Conservation (phyloP, 2,888 invertebrate species). For the Sturmia bella region DNA sequence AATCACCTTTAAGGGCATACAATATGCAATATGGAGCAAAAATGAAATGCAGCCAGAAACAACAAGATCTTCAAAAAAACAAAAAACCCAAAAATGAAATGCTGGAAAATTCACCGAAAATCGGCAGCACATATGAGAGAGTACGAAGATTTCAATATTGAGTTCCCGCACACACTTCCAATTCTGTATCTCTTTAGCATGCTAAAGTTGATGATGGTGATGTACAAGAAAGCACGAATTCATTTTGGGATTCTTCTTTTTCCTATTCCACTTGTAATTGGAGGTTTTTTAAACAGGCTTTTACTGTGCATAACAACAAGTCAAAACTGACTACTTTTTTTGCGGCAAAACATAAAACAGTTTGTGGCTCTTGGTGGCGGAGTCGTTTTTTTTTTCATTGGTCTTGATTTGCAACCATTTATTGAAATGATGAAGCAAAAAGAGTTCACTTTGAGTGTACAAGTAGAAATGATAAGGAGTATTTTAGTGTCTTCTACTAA, state of each 20-base stretch:
- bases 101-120: constrained; percentile 13
- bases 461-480: not conserved
- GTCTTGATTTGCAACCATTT: constrained; percentile 32
- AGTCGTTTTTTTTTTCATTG: constrained; percentile 14
- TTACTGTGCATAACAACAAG: constrained; percentile 2
- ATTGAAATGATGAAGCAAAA: constrained; percentile 51
- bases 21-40: constrained; percentile 14
- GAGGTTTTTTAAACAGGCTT: constrained; percentile 33
- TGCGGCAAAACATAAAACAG: constrained; percentile 67
- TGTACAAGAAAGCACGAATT: constrained; percentile 49
- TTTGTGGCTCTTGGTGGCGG: constrained; percentile 23
- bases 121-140: constrained; percentile 21
- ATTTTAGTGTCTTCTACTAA: too few relatives aligned
- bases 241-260: not conserved
- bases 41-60: constrained; percentile 5
- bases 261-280: constrained; percentile 37
- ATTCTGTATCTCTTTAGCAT: not conserved
- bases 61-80: constrained; percentile 32
- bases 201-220: not conserved
- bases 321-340: constrained; percentile 34
- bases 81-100: constrained; percentile 17
- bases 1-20: constrained; percentile 54
- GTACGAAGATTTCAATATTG: constrained; percentile 17
- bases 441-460: constrained; percentile 28
- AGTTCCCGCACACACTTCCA: constrained; percentile 19